Conservation (phyloP, 1,140 invertebrate species). For the Chlorops oryzae region DNA sequence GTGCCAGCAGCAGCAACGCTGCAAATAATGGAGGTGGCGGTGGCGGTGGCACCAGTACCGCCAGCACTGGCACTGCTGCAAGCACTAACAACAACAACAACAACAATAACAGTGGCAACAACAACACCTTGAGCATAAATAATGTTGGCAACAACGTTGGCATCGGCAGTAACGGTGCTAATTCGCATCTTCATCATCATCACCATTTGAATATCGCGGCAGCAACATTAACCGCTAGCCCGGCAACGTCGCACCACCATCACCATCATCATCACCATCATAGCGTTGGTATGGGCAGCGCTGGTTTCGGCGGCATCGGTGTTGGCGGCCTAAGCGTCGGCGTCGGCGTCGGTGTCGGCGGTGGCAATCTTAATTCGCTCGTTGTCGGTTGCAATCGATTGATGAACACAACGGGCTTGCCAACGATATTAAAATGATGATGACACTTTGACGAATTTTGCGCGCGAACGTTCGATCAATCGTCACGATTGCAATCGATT, state of each 20-base stretch:
- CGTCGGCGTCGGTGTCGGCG: slow-evolving; percentile 26
- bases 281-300: slow-evolving; percentile 24
- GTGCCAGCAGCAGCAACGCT: not conserved
- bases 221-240: slow-evolving; percentile 27
- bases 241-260: too few species aligned
- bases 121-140: slow-evolving; percentile 20
- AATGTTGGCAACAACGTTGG: not conserved
- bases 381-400: slow-evolving; percentile 43
- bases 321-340: slow-evolving; percentile 31
- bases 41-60: slow-evolving; percentile 2
- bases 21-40: not conserved
- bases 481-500: too few species aligned
- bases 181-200: too few species aligned
- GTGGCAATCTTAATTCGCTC: slow-evolving; percentile 33
- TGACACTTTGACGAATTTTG: slow-evolving; percentile 45
- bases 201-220: slow-evolving; percentile 29
- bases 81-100: slow-evolving; percentile 3
- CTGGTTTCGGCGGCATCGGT: slow-evolving; percentile 26
- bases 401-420: slow-evolving; percentile 38
- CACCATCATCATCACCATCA: slow-evolving; percentile 21
- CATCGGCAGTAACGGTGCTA: slow-evolving; percentile 16
- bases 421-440: slow-evolving; percentile 46
- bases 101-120: slow-evolving; percentile 1
- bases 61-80: slow-evolving; percentile 2
- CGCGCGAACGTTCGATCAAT: too few species aligned